Evolutionary conservation across 2,113 vertebrate species (phyloP), one percentile per base, ranked within the genome.

Genomic region (Blennius ocellaris): DNA sequence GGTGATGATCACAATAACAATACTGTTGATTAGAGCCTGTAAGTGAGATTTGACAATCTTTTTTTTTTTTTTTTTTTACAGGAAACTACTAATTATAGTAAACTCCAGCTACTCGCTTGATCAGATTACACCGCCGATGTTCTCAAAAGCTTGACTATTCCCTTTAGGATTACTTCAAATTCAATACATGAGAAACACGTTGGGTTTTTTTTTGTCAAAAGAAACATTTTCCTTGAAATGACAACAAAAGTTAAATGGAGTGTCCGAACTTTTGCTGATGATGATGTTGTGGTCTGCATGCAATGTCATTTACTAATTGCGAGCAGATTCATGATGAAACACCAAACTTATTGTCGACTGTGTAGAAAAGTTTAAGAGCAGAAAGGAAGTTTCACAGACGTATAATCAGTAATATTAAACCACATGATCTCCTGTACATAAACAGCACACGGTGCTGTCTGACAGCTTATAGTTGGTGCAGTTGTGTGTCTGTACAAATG

Each of bases 381-480:
- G 21, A 3, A 58, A 1, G 47, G 8, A 47, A 45, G 60, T 62
- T 43, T 43, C 57, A 73, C 68, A 58, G 17, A 75, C 17, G 49
- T 12, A 14, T 30, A 30, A 30, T 77, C n/a, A 56, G 30, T 30
- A 51, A 47, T 61, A 59, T 45, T 72, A 63, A 64, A 76, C 69
- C 51, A 12, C 15, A 50, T 64, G 36, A 37, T 64, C 17, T 69
- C 60, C 77, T 84, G 76, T 60, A 65, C 78, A 74, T 21, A 21
- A 73, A 68, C 70, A 71, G 81, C 73, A 78, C 76, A 80, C 47
- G 0, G 79, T 80, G 77, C 70, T 41, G 14, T 76, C 57, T 37
- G 53, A 58, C 69, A 64, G 68, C 76, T 76, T 52, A 43, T 38
- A 52, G 57, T 10, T 40, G 67, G 48, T 72, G 66, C 58, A 38